Conservation (phyloP, 2,797 vertebrate species). For the Gadopsis marmoratus region DNA sequence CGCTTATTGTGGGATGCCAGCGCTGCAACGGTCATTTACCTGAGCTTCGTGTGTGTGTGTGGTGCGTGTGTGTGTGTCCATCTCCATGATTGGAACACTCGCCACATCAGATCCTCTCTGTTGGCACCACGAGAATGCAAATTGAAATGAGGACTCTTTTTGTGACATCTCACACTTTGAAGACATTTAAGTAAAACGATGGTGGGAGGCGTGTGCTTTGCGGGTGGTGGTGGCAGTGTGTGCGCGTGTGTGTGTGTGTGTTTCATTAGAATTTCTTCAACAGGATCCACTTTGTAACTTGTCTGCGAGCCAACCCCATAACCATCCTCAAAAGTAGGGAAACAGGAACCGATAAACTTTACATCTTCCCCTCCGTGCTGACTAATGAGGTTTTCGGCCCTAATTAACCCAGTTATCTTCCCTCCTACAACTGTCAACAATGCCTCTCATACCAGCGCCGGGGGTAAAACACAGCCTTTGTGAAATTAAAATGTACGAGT, state of each 20-base stretch:
- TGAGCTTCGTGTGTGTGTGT: constrained; percentile 23
- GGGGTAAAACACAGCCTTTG: constrained; percentile 73
- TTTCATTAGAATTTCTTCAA: constrained; percentile 73
- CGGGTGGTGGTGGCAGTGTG: constrained; percentile 1
- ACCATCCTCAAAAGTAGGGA: constrained; percentile 77
- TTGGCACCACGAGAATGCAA: constrained; percentile 56
- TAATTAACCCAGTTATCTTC: constrained; percentile 86
- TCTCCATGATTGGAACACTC: constrained; percentile 34
- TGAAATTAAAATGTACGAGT: constrained; percentile 77
- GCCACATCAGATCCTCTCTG: constrained; percentile 39
- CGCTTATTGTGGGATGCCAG: constrained; percentile 56
- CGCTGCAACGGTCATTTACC: constrained; percentile 57
- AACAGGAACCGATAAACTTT: constrained; percentile 83
- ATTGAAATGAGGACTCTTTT: constrained; percentile 51
- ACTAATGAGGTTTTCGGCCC: constrained; percentile 83
- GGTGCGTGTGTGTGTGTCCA: constrained; percentile 8
- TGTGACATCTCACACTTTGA: constrained; percentile 61
- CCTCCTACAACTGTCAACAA: constrained; percentile 82
- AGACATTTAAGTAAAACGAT: constrained; percentile 53
- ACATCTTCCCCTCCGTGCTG: constrained; percentile 79
- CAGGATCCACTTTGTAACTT: constrained; percentile 76
- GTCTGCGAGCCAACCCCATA: constrained; percentile 79
- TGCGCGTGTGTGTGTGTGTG: too few relatives aligned
- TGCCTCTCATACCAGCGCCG: constrained; percentile 69
- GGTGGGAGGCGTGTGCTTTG: constrained; percentile 1